Evolutionary conservation across 1,140 invertebrate genomes (phyloP), one percentile per base, ranked within the genome.

Genomic region (Pachypeltis micranthus): DNA sequence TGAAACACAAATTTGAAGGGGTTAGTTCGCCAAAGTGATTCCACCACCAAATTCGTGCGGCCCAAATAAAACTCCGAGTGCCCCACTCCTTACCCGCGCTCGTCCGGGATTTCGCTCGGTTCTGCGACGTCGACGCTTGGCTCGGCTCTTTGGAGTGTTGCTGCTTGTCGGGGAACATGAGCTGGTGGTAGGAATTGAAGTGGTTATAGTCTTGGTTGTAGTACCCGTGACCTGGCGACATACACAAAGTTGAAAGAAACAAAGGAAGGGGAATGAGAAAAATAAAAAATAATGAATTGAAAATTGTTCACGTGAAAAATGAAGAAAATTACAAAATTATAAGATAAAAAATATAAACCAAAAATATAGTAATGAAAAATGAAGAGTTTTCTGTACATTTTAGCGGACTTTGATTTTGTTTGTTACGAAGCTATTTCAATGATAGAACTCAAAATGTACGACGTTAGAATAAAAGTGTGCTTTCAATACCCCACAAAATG

Each of bases 191-290:
- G 16, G 62, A 63, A 55, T 63, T 63, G 62, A 57, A 63, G 62
- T 63, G 62, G 54, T 56, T 56, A 51, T 63, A 63, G 10, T 63
- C 62, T 51, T 63, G 62, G 55, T 63, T 34, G 55, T 63, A 62
- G 61, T 51, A 54, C 29, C 61, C 61, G 23, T 29, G 26, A 29
- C 25, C 26, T 54, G 26, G n/a, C 34, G 25, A 19, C 29, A 60
- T 21, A 29, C 31, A 24, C 14, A 29, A 29, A 29, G 34, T 23
- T 24, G 39, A 28, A 44, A 47, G 21, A 39, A 19, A 21, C 29
- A 44, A 44, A 39, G 24, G 29, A 44, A 56, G 57, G 16, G 39
- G 28, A 56, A 63, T 19, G 23, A 62, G 57, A 63, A 28, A 56
- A 56, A 28, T 31, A 27, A 55, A 56, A 62, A 2, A 47, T 54